Percentiles rank a stretch among this genome's conserved stretches.
Conservation (phyloP, 2,797 vertebrate genomes). For the Lerista edwardsae region DNA sequence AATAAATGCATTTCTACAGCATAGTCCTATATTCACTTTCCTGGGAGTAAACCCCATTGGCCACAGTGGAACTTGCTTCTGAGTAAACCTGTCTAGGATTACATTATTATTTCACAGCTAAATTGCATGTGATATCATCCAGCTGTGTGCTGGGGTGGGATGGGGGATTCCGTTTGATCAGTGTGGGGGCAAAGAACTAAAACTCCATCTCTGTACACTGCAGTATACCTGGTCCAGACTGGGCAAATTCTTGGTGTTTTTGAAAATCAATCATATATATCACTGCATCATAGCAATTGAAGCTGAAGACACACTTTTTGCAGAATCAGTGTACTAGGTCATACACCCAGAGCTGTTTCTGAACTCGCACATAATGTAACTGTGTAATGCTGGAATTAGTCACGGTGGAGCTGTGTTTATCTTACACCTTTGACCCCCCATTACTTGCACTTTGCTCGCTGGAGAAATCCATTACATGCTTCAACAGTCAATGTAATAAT, state of each 20-base stretch:
- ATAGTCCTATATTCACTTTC: no score
- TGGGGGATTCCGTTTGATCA: neutral
- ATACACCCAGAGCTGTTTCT: no score
- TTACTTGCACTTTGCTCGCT: slow-evolving; percentile 17
- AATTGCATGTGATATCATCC: no score
- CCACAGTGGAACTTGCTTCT: no score
- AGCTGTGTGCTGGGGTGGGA: neutral
- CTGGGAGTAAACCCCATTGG: no score
- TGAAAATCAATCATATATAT: neutral
- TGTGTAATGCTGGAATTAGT: neutral
- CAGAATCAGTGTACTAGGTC: neutral
- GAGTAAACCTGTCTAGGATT: no score
- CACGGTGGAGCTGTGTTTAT: slow-evolving; percentile 7
- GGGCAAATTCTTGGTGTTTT: neutral
- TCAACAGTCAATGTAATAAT: neutral
- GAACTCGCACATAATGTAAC: neutral
- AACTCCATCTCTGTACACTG: no score
- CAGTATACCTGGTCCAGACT: no score
- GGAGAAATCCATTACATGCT: slow-evolving; percentile 9
- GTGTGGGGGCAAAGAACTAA: neutral
- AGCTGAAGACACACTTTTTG: neutral
- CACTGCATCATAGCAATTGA: neutral
- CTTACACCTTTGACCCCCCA: slow-evolving; percentile 12
- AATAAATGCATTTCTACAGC: no score
- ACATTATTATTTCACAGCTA: no score